These are phyloP conservation scores for Prosopocoilus inquinatus DNA, from an alignment of 2,888 invertebrate genomes.

Conservation along the genomic window DNA sequence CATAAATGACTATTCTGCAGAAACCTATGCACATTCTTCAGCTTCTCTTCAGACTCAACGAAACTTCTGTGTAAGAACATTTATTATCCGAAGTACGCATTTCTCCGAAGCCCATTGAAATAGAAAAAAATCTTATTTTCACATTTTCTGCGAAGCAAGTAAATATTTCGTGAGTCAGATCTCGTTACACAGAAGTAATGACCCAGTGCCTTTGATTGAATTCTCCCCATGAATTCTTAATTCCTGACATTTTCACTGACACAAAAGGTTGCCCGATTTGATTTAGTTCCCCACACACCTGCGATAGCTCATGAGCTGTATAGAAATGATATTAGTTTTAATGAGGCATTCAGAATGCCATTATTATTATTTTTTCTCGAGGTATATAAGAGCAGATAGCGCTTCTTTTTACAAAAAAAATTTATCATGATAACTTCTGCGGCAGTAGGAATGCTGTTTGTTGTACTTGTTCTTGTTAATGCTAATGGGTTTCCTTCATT, in stretches of 20 bases:
- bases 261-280: constrained; percentile 1
- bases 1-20: too few relatives aligned
- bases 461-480: constrained; percentile 21
- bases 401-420: neutral
- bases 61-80: too few relatives aligned
- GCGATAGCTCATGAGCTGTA: constrained; percentile 27
- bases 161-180: neutral
- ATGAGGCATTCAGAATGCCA: constrained; percentile 27
- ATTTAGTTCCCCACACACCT: constrained; percentile 23
- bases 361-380: constrained; percentile 21
- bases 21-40: too few relatives aligned
- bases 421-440: neutral
- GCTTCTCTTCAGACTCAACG: too few relatives aligned
- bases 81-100: too few relatives aligned
- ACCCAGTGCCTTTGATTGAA: constrained; percentile 20
- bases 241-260: constrained; percentile 21
- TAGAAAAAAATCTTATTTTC: too few relatives aligned
- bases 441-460: constrained; percentile 17
- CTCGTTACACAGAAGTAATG: neutral
- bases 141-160: too few relatives aligned
- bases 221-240: constrained; percentile 25
- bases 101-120: too few relatives aligned
- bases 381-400: constrained; percentile 25
- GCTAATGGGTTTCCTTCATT: constrained; percentile 69
- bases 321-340: constrained; percentile 30